Base-by-base conservation (phyloP, 2,113 vertebrate species). In the Semnopithecus entellus region DNA sequence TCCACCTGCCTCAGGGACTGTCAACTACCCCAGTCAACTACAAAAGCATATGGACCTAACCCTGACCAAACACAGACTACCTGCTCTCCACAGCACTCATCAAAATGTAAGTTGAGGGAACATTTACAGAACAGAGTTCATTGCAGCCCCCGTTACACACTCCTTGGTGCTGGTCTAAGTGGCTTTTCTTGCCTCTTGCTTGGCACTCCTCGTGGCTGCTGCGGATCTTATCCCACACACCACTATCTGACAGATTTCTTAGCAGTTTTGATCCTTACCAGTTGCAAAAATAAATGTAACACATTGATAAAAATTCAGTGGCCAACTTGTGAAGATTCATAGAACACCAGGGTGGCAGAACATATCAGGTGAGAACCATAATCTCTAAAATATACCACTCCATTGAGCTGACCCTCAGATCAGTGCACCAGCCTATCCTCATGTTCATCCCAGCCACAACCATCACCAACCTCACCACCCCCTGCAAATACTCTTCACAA, bases 221-320 rank as follows among this genome's bases (percentile, higher is more conserved):
- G 70, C 43, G 92, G 18, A 22, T 88, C 81, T 38, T 55, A 84
- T 27, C 5, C n/a, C 84, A 82, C 7, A 48, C 7, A 48, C 27
- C 27, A 93, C 38, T 50, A 91, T 18, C 23, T 78, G 27, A 59
- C 59, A 94, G 80, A 48, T 79, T 94, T 87, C 80, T 94, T 76
- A 78, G 91, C 18, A 94, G 72, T 84, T 45, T 59, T 57, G 70
- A 90, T 80, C 48, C 43, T 85, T 78, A 40, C 66, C 95, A 85
- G 20, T 8, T 91, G 88, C 93, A 97, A 95, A 94, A 95, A 90
- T 57, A 95, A 90, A 89, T n/a, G 52, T 80, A 90, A 92, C 27
- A 94, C 7, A 43, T 22, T 84, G 55, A 59, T 76, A 92, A 87
- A 87, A 90, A 59, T n/a, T 70, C 66, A 35, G 70, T 79, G 85